Conservation (phyloP, 2,113 vertebrate species). For the Orientallactaga bullata region DNA sequence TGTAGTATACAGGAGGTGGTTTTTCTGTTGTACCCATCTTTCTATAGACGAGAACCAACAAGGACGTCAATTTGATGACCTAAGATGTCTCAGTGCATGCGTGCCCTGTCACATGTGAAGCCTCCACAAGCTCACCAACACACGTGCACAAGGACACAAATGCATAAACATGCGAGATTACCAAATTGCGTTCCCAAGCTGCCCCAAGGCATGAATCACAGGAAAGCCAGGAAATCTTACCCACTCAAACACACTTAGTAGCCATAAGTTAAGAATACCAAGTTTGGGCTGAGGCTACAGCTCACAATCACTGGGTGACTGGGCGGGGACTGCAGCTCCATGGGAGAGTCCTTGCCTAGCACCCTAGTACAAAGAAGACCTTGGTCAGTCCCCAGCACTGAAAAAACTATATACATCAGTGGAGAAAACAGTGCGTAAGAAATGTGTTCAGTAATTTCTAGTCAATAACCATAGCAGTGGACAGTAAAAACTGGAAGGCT, state of each 20-base stretch:
- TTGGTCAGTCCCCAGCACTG: background rate
- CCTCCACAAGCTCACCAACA: background rate
- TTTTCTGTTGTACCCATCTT: background rate
- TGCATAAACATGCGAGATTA: background rate
- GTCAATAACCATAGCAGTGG: conserved; percentile 61
- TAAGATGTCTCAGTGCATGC: background rate
- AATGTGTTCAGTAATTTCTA: conserved; percentile 40
- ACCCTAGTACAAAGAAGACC: background rate
- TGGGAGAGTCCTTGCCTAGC: background rate
- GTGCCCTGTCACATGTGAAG: background rate
- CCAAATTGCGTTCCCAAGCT: background rate
- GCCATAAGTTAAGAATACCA: conserved; percentile 16
- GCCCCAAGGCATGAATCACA: background rate
- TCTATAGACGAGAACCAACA: background rate
- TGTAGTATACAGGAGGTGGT: conserved; percentile 21
- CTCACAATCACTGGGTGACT: background rate
- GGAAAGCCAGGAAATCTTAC: background rate
- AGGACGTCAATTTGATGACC: background rate
- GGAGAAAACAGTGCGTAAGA: conserved; percentile 21
- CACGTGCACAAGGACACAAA: background rate
- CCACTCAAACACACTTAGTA: background rate
- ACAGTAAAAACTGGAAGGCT: background rate
- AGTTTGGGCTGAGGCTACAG: background rate
- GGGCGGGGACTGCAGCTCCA: no score
- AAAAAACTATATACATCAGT: background rate